Evolutionary conservation across 2,113 vertebrate species (phyloP), one percentile per base, ranked within the genome.

Genomic region (Micronycteris hirsuta): DNA sequence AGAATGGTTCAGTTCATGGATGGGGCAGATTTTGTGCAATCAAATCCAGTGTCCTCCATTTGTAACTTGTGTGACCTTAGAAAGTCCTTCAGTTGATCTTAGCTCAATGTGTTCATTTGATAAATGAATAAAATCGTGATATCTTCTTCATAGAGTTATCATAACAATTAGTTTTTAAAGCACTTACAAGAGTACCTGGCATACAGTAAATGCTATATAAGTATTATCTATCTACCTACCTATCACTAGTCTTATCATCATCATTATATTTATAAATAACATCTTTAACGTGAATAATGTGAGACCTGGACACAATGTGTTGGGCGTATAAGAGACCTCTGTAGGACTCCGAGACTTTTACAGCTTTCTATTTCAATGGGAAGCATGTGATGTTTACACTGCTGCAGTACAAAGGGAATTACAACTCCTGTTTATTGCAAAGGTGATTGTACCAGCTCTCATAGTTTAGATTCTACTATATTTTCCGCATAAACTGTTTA

Each of bases 401-500:
- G 8, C 58, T 58, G 19, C 7, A 24, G 15, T 74, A 78, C 24
- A 74, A 68, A 45, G 45, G 61, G 22, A 92, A 91, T 88, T 54
- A 88, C 5, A 4, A 82, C 9, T 63, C 20, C 31, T 73, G 47
- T 13, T 70, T 91, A 20, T 86, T 74, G 89, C 38, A 91, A 94
- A 94, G 28, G 7, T 47, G 41, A 83, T 74, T 91, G 43, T 26
- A 61, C 93, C 28, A 63, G 36, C 45, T 91, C 0, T 78, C 43
- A 63, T 71, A 14, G n/a, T 84, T 86, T 52, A 31, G 84, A 33
- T 41, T 76, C 63, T 54, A 52, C 87, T n/a, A 16, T 82, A 88
- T 95, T 90, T 97, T 94, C 54, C 80, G 41, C 52, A 94, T 77
- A 67, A 71, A 73, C 6, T 71, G 14, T 93, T 38, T 54, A 0